Base-by-base conservation (phyloP, 2,797 vertebrate species). In the Intellagama lesueurii region DNA sequence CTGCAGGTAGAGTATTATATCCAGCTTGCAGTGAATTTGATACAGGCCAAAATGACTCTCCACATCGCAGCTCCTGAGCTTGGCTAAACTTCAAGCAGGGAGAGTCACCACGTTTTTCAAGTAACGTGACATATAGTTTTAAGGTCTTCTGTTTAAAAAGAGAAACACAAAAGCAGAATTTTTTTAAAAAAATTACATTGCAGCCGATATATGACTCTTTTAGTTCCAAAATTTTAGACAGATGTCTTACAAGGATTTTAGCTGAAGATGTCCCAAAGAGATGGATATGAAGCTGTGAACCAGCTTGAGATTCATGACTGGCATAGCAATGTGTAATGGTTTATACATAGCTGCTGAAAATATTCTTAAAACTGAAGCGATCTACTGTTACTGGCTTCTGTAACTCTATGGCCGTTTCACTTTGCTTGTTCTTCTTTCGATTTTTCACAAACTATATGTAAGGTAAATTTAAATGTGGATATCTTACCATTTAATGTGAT, bases 331-430 rank as follows among this genome's bases (percentile, higher is more conserved):
- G 26, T 72, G 2, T 72, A 8, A 85, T 73, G 26, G 44, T 5
- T 85, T 40, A 69, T 60, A 8, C 19, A 22, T 5, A 22, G n/a
- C 47, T 78, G 17, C 49, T 78, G 73, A 83, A 78, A 78, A 84
- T 56, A 40, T 69, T 1, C 64, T 88, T 69, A 24, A 69, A 72
- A 24, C 35, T 26, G 68, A 30, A 22, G 78, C 16, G 24, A 40
- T 40, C 26, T 77, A 28, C 19, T 44, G 7, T 30, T 89, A 84
- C 81, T 75, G 26, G 26, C 83, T 94, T 90, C 90, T 89, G 17
- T 89, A 64, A 70, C 19, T 85, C 19, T 83, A 19, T 44, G 44
- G 32, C n/a, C 26, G 83, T 89, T 26, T 79, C 60, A 52, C 40
- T 52, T 78, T 70, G 24, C 49, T 69, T n/a, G 49, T 72, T 79